Conservation (phyloP, 2,113 vertebrate genomes). For the Elephantulus edwardii region DNA sequence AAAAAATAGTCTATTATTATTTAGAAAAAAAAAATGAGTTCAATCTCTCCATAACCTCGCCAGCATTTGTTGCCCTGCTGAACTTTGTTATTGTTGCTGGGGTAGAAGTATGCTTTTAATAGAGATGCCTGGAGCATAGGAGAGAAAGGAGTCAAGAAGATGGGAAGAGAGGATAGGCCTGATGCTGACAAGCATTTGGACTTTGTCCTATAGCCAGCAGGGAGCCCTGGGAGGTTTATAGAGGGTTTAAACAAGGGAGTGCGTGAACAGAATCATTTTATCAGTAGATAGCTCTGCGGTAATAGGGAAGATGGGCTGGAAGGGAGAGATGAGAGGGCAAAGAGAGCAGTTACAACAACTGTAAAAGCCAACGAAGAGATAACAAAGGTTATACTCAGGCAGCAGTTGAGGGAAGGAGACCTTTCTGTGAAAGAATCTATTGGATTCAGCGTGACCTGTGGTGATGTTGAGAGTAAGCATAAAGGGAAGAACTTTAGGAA, state of each 20-base stretch:
- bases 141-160: neutral
- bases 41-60: too few species aligned
- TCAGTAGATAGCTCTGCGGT: neutral
- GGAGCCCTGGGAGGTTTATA: neutral
- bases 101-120: too few species aligned
- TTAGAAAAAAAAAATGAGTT: too few species aligned
- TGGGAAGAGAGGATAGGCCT: neutral
- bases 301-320: neutral
- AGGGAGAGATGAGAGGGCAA: neutral
- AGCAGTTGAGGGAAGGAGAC: neutral
- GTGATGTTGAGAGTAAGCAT: neutral
- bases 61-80: too few species aligned
- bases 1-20: too few species aligned
- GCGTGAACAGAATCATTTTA: neutral
- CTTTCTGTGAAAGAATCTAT: neutral
- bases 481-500: neutral
- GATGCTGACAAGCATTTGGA: neutral
- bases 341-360: neutral
- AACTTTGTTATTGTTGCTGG: too few species aligned
- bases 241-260: neutral
- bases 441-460: neutral
- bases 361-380: neutral
- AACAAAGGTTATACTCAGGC: neutral
- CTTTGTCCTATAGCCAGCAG: neutral
- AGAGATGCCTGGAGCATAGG: too few species aligned